phyloP scores from a whole-genome alignment of 2,113 vertebrate genomes.

The Lagopus leucura region DNA sequence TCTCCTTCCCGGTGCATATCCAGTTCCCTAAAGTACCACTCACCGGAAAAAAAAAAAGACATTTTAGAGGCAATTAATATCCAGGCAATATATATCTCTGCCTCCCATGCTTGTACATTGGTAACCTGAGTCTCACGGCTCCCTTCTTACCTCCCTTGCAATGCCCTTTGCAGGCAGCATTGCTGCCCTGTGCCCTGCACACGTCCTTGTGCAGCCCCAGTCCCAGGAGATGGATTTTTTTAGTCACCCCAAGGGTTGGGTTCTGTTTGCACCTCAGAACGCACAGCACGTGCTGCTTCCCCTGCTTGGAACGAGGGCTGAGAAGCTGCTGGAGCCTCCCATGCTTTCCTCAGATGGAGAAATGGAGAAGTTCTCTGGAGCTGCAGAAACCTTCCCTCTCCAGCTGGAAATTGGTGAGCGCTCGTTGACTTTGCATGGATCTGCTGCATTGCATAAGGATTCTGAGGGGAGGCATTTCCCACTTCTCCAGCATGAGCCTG shows the following conservation, averaged over 20 bases:
- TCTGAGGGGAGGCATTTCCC: not conserved
- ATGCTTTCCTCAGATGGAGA: not conserved
- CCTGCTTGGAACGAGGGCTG: not conserved
- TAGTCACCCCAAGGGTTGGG: not conserved
- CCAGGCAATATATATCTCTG: conserved; percentile 24
- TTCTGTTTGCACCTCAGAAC: not conserved
- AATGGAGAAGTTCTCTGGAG: not conserved
- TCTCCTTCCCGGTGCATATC: conserved; percentile 24
- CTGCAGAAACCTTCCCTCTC: not conserved
- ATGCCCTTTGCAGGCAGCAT: not conserved
- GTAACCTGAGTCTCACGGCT: not conserved
- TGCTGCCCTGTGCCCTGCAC: not conserved
- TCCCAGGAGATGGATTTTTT: not conserved
- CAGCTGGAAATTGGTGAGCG: not conserved
- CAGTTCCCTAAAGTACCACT: not conserved
- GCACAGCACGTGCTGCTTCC: not conserved
- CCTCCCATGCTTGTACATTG: conserved; percentile 50
- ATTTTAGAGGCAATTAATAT: conserved; percentile 59
- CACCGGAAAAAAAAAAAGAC: conserved; percentile 16
- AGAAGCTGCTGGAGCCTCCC: not conserved
- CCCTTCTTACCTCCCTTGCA: not conserved
- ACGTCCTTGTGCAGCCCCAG: not conserved
- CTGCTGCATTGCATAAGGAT: accelerated
- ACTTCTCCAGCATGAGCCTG: accelerated
- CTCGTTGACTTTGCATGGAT: not conserved